Evolutionary conservation across 1,140 invertebrate genomes (phyloP).

Genomic region (Drosophila varians): DNA sequence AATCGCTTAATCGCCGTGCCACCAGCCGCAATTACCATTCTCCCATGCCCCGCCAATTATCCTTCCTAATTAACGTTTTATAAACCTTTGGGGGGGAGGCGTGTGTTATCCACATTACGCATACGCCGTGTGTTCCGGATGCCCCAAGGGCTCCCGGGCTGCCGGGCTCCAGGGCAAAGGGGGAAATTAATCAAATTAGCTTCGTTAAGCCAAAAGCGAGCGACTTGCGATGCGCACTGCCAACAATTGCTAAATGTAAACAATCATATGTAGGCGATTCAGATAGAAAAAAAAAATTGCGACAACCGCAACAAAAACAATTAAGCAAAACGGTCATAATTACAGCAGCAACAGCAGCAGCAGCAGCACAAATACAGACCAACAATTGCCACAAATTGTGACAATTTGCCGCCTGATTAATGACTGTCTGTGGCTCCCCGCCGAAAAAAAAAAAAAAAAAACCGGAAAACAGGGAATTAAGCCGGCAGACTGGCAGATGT

Average conservation of each 20-base stretch:
- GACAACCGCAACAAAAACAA: conserved; percentile 45
- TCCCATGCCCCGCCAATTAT: conserved; percentile 56
- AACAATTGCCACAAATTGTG: conserved; percentile 42
- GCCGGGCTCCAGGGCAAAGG: conserved; percentile 30
- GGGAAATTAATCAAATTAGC: conserved; percentile 80
- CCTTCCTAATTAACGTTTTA: conserved; percentile 76
- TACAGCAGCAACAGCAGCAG: no score
- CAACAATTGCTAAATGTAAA: conserved; percentile 46
- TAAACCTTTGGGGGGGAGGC: conserved; percentile 59
- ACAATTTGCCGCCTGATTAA: conserved; percentile 62
- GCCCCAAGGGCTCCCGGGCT: no score
- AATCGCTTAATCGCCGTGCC: conserved; percentile 38
- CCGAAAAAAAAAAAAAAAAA: conserved; percentile 17
- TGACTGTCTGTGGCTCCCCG: conserved; percentile 53
- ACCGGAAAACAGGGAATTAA: no score
- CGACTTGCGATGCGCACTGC: conserved; percentile 23
- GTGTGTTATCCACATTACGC: conserved; percentile 52
- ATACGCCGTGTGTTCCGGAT: conserved; percentile 63
- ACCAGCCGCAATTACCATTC: conserved; percentile 60
- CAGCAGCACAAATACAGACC: conserved; percentile 28
- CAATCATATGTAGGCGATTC: conserved; percentile 30
- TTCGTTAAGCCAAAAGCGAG: conserved; percentile 59
- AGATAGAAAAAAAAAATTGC: conserved; percentile 14
- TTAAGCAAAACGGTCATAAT: conserved; percentile 60
- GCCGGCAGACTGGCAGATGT: conserved; percentile 20